phyloP scores from a whole-genome alignment of 1,140 invertebrate genomes.

The Drosophila parvula region DNA sequence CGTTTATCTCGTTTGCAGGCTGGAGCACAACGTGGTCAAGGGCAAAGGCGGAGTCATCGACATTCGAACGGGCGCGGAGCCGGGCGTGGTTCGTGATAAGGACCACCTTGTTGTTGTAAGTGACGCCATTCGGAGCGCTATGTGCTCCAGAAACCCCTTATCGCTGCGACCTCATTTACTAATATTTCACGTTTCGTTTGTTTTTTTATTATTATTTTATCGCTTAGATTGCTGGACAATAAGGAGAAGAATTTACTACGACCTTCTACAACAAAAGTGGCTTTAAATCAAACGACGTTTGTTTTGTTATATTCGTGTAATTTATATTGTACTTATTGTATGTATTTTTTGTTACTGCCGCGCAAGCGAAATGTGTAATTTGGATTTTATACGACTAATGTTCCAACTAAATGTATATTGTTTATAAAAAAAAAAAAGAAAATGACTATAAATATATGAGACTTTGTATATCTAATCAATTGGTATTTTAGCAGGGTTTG shows the following conservation, averaged over 20 bases:
- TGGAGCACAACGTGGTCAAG: constrained; percentile 91
- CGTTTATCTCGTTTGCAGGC: constrained; percentile 85
- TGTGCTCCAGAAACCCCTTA: neutral
- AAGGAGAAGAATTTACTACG: constrained; percentile 61
- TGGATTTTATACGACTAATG: constrained; percentile 52
- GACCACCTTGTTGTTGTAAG: constrained; percentile 93
- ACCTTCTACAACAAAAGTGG: constrained; percentile 59
- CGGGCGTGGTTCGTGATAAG: constrained; percentile 90
- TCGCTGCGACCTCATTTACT: constrained; percentile 1
- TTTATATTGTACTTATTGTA: constrained; percentile 65
- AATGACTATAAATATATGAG: constrained; percentile 50
- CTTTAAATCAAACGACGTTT: constrained; percentile 75
- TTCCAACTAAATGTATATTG: constrained; percentile 58
- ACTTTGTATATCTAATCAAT: constrained; percentile 28
- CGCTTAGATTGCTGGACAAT: constrained; percentile 82
- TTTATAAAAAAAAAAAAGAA: constrained; percentile 49
- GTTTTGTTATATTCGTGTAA: constrained; percentile 75
- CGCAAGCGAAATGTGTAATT: constrained; percentile 51
- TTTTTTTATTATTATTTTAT: constrained; percentile 9
- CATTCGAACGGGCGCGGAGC: constrained; percentile 88
- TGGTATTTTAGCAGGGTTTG: neutral
- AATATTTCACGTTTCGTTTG: neutral
- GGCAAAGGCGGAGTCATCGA: constrained; percentile 93
- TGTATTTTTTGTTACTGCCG: constrained; percentile 68
- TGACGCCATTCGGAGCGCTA: constrained; percentile 21